These are phyloP conservation scores for Apotomis betuletana DNA, from an alignment of 2,888 invertebrate species.

Conservation along the genomic window DNA sequence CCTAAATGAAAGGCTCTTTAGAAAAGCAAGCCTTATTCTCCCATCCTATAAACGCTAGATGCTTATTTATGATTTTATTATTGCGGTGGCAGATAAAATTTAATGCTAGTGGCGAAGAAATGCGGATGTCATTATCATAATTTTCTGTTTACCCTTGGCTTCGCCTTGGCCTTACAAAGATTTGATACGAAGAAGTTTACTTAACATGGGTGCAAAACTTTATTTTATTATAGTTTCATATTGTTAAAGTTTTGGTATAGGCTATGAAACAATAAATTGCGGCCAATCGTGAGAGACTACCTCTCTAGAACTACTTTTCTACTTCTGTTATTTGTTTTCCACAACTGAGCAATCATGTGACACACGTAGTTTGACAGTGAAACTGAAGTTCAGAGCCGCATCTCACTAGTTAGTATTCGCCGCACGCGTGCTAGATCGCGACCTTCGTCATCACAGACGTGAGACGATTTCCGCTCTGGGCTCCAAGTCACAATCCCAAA, in stretches of 20 bases:
- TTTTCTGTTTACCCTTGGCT: neutral
- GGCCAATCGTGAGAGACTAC: neutral
- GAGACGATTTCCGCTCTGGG: slow-evolving; percentile 50
- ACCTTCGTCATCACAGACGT: slow-evolving; percentile 49
- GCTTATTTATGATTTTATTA: slow-evolving; percentile 1
- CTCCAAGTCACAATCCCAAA: slow-evolving; percentile 20
- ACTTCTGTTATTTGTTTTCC: no score
- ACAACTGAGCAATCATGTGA: neutral
- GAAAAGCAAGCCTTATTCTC: neutral
- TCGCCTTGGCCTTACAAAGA: neutral
- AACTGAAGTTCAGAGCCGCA: slow-evolving; percentile 23
- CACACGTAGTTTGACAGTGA: slow-evolving; percentile 19
- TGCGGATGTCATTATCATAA: slow-evolving; percentile 6
- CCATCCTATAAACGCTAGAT: neutral
- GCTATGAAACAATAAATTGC: neutral
- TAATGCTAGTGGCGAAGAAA: slow-evolving; percentile 1
- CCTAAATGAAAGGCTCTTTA: neutral
- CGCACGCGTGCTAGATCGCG: slow-evolving; percentile 37
- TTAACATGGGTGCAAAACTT: neutral
- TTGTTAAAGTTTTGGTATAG: neutral
- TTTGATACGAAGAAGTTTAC: neutral
- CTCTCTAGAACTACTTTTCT: no score
- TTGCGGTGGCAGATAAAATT: slow-evolving; percentile 1
- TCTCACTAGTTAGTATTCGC: slow-evolving; percentile 52
- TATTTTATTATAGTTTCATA: neutral